phyloP scores from a whole-genome alignment of 2,888 invertebrate species.

The Drosophila demipolita region DNA sequence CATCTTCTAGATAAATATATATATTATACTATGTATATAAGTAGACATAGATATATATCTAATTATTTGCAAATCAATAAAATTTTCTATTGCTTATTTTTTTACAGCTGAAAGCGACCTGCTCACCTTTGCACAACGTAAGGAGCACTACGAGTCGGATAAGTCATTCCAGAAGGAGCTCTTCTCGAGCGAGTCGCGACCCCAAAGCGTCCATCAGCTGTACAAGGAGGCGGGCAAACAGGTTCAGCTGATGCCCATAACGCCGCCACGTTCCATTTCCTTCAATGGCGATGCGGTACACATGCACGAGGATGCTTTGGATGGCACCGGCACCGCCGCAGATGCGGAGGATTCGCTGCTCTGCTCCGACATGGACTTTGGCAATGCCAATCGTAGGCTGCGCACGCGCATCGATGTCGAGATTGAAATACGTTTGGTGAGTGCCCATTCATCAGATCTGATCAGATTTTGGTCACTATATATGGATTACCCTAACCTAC shows the following conservation, averaged over 20 bases:
- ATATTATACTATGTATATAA: too few species aligned
- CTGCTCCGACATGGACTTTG: slow-evolving; percentile 91
- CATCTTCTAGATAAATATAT: too few species aligned
- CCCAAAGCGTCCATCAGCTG: slow-evolving; percentile 90
- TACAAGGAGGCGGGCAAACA: slow-evolving; percentile 91
- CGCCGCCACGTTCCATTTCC: slow-evolving; percentile 67
- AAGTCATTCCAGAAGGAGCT: slow-evolving; percentile 90
- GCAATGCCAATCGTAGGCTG: slow-evolving; percentile 89
- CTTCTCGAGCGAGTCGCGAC: slow-evolving; percentile 91
- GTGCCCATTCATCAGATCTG: slow-evolving; percentile 80
- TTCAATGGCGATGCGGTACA: slow-evolving; percentile 62
- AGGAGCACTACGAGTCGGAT: slow-evolving; percentile 90
- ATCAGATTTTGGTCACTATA: neutral
- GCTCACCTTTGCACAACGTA: slow-evolving; percentile 92
- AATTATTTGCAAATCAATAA: neutral
- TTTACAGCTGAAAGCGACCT: slow-evolving; percentile 96
- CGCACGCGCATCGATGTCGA: slow-evolving; percentile 91
- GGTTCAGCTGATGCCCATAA: slow-evolving; percentile 67
- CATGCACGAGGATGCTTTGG: slow-evolving; percentile 57
- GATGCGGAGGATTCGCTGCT: slow-evolving; percentile 87
- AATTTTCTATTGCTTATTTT: neutral
- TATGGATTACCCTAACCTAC: neutral
- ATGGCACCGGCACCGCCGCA: slow-evolving; percentile 40
- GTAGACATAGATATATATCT: too few species aligned
- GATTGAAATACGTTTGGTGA: slow-evolving; percentile 95